Evolutionary conservation across 2,113 vertebrate genomes (phyloP).

Genomic region (Limanda limanda): DNA sequence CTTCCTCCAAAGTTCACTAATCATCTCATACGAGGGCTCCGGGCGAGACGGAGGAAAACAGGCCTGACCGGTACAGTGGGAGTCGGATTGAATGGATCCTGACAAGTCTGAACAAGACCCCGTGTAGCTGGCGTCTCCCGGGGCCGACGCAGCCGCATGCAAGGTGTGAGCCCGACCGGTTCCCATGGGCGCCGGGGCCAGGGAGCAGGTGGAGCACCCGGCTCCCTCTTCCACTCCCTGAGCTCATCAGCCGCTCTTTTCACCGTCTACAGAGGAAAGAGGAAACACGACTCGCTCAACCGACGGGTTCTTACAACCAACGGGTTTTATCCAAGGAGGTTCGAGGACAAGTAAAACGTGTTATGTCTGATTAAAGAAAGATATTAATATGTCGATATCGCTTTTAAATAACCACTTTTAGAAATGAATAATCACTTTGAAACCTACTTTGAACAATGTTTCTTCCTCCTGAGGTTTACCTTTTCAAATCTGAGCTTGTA

Average conservation of each 20-base stretch:
- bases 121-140: constrained; percentile 48
- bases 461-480: too few relatives aligned
- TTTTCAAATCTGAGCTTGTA: too few relatives aligned
- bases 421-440: too few relatives aligned
- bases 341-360: too few relatives aligned
- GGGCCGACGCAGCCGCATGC: constrained; percentile 37
- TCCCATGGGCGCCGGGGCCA: constrained; percentile 53
- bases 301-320: background rate
- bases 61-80: constrained; percentile 66
- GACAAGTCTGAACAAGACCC: constrained; percentile 75
- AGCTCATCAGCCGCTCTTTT: constrained; percentile 51
- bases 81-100: constrained; percentile 34
- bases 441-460: too few relatives aligned
- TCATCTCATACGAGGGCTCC: constrained; percentile 53
- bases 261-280: constrained; percentile 6
- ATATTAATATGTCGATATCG: too few relatives aligned
- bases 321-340: too few relatives aligned
- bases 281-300: background rate
- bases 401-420: too few relatives aligned
- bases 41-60: constrained; percentile 72
- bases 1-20: constrained; percentile 61
- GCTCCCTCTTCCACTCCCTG: constrained; percentile 41
- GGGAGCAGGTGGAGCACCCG: constrained; percentile 67
- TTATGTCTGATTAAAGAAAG: too few relatives aligned
- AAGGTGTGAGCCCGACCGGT: constrained; percentile 49